Conservation (phyloP, 1,140 invertebrate species). For the Drosophila bocki region DNA sequence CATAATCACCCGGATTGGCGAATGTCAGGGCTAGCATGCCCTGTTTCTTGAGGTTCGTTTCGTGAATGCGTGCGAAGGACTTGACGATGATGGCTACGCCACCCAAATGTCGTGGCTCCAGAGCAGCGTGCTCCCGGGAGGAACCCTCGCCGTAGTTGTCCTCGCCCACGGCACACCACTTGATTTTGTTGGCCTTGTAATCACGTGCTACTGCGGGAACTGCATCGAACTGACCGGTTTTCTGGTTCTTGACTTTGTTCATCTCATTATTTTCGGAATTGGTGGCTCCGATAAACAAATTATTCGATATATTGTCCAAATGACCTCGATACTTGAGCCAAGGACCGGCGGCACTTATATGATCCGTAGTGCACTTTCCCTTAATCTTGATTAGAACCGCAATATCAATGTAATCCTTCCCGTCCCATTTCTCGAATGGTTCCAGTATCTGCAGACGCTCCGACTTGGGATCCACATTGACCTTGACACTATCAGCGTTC, state of each 20-base stretch:
- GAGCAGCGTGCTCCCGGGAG: constrained; percentile 97
- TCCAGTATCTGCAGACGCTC: constrained; percentile 96
- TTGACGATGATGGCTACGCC: constrained; percentile 99
- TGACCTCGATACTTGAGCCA: constrained; percentile 99
- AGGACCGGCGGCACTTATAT: constrained; percentile 99
- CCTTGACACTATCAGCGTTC: constrained; percentile 86
- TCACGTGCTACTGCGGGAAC: constrained; percentile 97
- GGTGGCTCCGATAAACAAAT: constrained; percentile 98
- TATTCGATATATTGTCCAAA: constrained; percentile 99
- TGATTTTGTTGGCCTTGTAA: constrained; percentile 96
- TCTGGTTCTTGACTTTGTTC: constrained; percentile 97
- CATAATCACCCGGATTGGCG: constrained; percentile 97
- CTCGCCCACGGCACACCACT: constrained; percentile 98
- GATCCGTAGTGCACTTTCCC: constrained; percentile 99
- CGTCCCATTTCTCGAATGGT: constrained; percentile 98
- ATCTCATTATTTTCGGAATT: constrained; percentile 98
- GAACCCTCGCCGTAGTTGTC: constrained; percentile 99
- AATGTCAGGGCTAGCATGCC: constrained; percentile 98
- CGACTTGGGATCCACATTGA: constrained; percentile 95
- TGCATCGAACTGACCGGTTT: constrained; percentile 93
- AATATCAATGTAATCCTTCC: constrained; percentile 96
- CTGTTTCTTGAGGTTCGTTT: constrained; percentile 99
- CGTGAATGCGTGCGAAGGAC: constrained; percentile 99
- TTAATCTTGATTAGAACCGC: constrained; percentile 98
- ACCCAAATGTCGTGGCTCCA: constrained; percentile 96